Evolutionary conservation across 2,113 vertebrate species (phyloP), one percentile per base, ranked within the genome.

Genomic region (Gasterosteus aculeatus): DNA sequence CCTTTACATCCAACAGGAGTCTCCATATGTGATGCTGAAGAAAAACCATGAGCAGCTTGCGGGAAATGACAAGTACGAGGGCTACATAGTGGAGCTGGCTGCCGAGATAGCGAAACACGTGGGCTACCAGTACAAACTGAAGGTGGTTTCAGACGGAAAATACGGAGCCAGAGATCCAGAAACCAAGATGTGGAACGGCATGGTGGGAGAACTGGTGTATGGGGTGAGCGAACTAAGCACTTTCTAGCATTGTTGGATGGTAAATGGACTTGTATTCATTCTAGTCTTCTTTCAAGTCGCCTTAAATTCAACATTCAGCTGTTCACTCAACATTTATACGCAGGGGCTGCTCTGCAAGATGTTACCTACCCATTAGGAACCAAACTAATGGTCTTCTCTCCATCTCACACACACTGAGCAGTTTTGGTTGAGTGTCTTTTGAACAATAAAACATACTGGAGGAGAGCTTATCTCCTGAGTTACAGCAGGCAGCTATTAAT

Each of bases 1-100:
- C 22, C 22, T 18, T 60, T 53, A 0, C 84, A 35, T 83, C 87
- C 61, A 42, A 79, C 91, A 99, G 98, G 98, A 99, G 90, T 95
- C 97, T 18, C 98, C 98, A 0, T 99, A 99, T 0, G 98, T 99
- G 86, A 99, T 99, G 98, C 94, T 97, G 80, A 99, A 99, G 93
- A 99, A 99, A 89, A 99, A 97, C 0, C 97, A 97, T 35, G 98
- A 98, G 64, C 95, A 96, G 87, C 94, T 98, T 51, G 92, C 91
- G 73, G 97, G 97, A 56, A 99, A 99, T 0, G 96, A 98, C 82
- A 96, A 95, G 79, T 99, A 98, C 0, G 98, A 99, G 88, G 98
- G 98, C 72, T 99, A 99, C 91, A 98, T 97, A 0, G 97, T 99
- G 19, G 98, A 99, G 88, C 91, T 99, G 26, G 97, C 98, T 0